Conservation (phyloP, 2,113 vertebrate species). For the Sclerurus mexicanus region DNA sequence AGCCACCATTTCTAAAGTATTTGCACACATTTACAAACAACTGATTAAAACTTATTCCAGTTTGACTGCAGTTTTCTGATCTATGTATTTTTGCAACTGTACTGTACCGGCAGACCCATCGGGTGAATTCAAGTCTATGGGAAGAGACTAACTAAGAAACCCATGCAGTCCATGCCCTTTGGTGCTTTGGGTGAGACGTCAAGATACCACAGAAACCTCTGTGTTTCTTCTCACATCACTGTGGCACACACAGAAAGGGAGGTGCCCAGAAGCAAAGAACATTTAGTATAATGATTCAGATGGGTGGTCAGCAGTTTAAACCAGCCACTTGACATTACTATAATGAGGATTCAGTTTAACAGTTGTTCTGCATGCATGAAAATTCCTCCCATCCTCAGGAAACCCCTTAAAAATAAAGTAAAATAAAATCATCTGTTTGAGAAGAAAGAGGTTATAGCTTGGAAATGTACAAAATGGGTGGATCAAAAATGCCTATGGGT, state of each 20-base stretch:
- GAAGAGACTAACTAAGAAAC: background rate
- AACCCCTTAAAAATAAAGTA: constrained; percentile 35
- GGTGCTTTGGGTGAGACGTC: constrained; percentile 26
- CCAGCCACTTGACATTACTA: constrained; percentile 56
- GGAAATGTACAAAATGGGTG: constrained; percentile 1
- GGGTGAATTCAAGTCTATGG: background rate
- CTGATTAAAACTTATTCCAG: background rate
- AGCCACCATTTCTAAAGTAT: background rate
- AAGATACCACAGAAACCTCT: constrained; percentile 25
- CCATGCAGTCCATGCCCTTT: background rate
- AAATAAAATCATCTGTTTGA: constrained; percentile 30
- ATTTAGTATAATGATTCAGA: constrained; percentile 54
- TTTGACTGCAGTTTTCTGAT: background rate
- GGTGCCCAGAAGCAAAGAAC: constrained; percentile 62
- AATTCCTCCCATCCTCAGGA: background rate
- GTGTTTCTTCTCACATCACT: constrained; percentile 21
- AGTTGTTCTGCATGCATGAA: background rate
- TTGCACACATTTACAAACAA: background rate
- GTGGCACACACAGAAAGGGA: constrained; percentile 29
- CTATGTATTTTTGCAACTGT: background rate
- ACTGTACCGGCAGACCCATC: background rate
- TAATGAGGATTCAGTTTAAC: constrained; percentile 59
- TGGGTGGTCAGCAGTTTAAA: constrained; percentile 57
- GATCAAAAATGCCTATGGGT: constrained; percentile 9
- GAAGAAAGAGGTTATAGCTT: background rate